Base-by-base conservation (phyloP, 1,140 invertebrate species). In the Drosophila athabasca region DNA sequence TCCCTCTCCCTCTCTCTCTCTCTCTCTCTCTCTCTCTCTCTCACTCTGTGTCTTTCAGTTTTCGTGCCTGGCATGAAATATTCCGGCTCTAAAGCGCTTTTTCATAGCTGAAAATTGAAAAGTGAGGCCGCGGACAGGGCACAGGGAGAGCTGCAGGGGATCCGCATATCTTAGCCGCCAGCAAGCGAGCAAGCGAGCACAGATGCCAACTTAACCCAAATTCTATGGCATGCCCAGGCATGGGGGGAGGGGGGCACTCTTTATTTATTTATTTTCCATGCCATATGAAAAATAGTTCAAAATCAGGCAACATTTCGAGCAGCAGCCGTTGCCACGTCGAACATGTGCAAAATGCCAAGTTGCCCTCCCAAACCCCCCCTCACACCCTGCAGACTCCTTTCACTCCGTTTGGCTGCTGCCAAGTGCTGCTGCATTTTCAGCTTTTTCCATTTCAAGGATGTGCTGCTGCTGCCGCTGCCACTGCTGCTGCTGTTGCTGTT, bases 261-360 rank as follows among this genome's bases (percentile, higher is more conserved):
- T 87, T 84, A 82, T 78, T 87, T 85, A 85, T 85, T 85, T 87
- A 85, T 80, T 59, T 73, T 75, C 62, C 67, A 67, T 59, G 82
- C 62, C 77, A 81, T 85, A 78, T 82, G 78, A 85, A 87, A 85
- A 85, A 87, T 87, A 78, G 82, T 82, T 87, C 74, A 82, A 87
- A 85, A 82, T 85, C 81, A 82, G 70, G 68, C 69, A 74, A 62
- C 64, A 74, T 74, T 43, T 74, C 53, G 39, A 75, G 71, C 26
- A 65, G 60, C 24, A 26, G 24, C 24, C 24, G 71, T 44, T n/a
- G 57, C 62, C 76, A 85, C 82, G 64, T 82, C 82, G 78, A 77
- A 74, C 78, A 87, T 82, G 81, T 73, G 62, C 59, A 60, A 72
- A 82, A 85, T 85, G 74, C 78, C 81, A 85, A 85, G 74, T 76